A percentile compares a stretch with the other conserved stretches of the same genome.
phyloP scores from a whole-genome alignment of 2,113 vertebrate species.

The Benitochromis conjunctus region DNA sequence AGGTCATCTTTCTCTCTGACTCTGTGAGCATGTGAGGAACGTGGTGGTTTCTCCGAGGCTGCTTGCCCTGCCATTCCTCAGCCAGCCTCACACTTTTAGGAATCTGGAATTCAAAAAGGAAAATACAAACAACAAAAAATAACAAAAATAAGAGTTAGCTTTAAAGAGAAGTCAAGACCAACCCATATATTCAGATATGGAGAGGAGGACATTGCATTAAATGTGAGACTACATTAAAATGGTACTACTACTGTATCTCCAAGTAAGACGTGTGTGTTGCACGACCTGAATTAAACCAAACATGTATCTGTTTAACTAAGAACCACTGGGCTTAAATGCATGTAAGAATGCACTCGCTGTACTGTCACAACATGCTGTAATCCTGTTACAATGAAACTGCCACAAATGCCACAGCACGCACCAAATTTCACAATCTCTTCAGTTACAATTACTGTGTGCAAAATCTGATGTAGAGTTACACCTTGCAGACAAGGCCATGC shows the following conservation, averaged over 20 bases:
- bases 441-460: background rate
- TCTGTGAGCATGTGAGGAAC: constrained; percentile 44
- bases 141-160: constrained; percentile 68
- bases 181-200: constrained; percentile 7
- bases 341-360: background rate
- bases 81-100: constrained; percentile 84
- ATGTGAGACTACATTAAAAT: background rate
- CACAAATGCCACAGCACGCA: constrained; percentile 16
- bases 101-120: constrained; percentile 81
- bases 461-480: background rate
- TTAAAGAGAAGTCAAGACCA: background rate
- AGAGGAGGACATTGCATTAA: background rate
- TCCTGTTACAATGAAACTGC: background rate
- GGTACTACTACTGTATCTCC: background rate
- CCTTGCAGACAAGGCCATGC: background rate
- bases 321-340: background rate
- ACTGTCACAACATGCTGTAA: constrained; percentile 19
- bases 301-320: background rate
- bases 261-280: background rate
- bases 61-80: constrained; percentile 83
- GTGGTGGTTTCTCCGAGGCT: constrained; percentile 72
- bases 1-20: constrained; percentile 45
- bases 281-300: background rate
- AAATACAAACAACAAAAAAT: constrained; percentile 56
- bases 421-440: background rate